A percentile compares a stretch with the other conserved stretches of the same genome.
Evolutionary conservation across 2,888 invertebrate species (phyloP).

Genomic region (Biston betularia): DNA sequence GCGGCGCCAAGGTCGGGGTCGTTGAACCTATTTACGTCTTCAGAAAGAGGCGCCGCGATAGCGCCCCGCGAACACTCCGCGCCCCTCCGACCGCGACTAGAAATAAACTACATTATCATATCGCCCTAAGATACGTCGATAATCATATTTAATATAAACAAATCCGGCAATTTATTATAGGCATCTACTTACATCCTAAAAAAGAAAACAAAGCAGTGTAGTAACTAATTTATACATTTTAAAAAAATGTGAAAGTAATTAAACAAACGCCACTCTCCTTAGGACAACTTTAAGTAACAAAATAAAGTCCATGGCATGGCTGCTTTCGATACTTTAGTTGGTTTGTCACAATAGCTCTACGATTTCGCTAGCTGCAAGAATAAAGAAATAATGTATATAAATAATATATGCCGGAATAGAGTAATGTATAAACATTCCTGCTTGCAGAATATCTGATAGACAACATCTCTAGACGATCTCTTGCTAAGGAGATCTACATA

Average conservation of each 20-base stretch:
- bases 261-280: too few relatives aligned
- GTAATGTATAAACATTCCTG: too few relatives aligned
- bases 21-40: slow-evolving; percentile 79
- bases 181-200: background rate
- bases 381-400: too few relatives aligned
- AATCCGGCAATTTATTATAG: slow-evolving; percentile 20
- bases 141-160: slow-evolving; percentile 32
- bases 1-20: slow-evolving; percentile 80
- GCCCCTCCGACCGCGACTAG: slow-evolving; percentile 49
- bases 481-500: too few relatives aligned
- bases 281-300: background rate
- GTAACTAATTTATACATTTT: background rate
- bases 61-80: slow-evolving; percentile 43
- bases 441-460: too few relatives aligned
- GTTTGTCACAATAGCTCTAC: too few relatives aligned
- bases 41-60: slow-evolving; percentile 58
- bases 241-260: too few relatives aligned
- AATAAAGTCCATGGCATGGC: background rate
- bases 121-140: slow-evolving; percentile 43
- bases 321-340: too few relatives aligned
- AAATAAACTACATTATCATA: slow-evolving; percentile 57
- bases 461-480: too few relatives aligned
- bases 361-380: too few relatives aligned
- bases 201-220: background rate
- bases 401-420: too few relatives aligned